Conservation (phyloP, 2,113 vertebrate genomes). For the Pseudorectes ferrugineus region DNA sequence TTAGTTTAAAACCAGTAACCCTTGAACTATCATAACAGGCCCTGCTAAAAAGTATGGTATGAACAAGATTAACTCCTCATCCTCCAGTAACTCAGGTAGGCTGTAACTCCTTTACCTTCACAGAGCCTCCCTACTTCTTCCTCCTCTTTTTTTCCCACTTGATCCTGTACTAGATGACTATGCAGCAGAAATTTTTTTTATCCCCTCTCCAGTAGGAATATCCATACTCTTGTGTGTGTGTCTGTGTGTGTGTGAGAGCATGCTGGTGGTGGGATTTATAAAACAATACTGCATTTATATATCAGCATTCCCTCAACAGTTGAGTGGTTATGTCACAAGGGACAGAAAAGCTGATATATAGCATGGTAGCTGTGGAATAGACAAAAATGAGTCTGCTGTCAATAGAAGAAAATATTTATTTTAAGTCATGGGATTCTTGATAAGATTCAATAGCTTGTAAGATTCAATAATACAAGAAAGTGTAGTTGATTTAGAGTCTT, state of each 20-base stretch:
- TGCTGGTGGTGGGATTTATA: not conserved
- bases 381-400: not conserved
- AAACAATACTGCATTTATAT: not conserved
- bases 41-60: not conserved
- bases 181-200: not conserved
- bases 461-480: not conserved
- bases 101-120: not conserved
- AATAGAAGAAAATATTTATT: not conserved
- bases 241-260: not conserved
- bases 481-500: not conserved
- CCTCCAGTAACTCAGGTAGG: not conserved
- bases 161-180: not conserved
- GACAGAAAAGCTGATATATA: not conserved
- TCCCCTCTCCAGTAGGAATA: not conserved
- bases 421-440: not conserved
- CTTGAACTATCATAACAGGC: not conserved
- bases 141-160: not conserved
- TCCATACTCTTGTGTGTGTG: accelerated
- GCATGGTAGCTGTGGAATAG: not conserved
- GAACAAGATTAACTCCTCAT: not conserved
- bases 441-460: not conserved
- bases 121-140: not conserved
- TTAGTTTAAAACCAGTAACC: not conserved
- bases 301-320: not conserved
- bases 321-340: not conserved